A percentile compares a stretch with the other conserved stretches of the same genome.
phyloP scores from a whole-genome alignment of 2,888 invertebrate genomes.

The Platycheirus albimanus region DNA sequence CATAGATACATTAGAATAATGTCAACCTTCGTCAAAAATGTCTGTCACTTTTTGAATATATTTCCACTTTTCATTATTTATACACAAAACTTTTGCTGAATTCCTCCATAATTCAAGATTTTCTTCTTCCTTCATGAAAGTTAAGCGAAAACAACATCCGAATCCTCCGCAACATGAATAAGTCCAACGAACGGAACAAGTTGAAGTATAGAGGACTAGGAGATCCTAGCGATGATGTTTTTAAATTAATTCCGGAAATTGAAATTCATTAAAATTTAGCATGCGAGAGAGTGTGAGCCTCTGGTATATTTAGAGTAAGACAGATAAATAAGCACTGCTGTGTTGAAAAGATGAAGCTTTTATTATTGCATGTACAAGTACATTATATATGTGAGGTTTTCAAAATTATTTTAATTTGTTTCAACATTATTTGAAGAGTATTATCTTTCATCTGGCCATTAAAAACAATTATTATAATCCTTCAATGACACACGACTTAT shows the following conservation, averaged over 20 bases:
- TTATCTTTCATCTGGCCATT: too few relatives aligned
- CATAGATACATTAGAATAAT: slow-evolving; percentile 24
- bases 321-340: background rate
- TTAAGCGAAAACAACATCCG: slow-evolving; percentile 26
- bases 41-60: slow-evolving; percentile 20
- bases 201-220: slow-evolving; percentile 4
- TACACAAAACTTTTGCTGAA: slow-evolving; percentile 19
- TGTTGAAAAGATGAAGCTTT: background rate
- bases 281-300: background rate
- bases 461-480: too few relatives aligned
- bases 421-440: too few relatives aligned
- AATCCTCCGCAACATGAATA: slow-evolving; percentile 25
- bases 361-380: too few relatives aligned
- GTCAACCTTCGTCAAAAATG: slow-evolving; percentile 22
- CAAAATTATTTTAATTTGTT: too few relatives aligned
- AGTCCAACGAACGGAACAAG: slow-evolving; percentile 20
- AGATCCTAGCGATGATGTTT: slow-evolving; percentile 49
- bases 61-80: slow-evolving; percentile 21
- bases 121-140: slow-evolving; percentile 23
- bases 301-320: too few relatives aligned
- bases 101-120: slow-evolving; percentile 30
- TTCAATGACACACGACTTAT: too few relatives aligned
- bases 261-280: slow-evolving; percentile 67
- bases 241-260: slow-evolving; percentile 66
- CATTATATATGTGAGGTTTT: too few relatives aligned